Evolutionary conservation across 1,140 invertebrate species (phyloP).

Genomic region (Hydropsyche tenuis): DNA sequence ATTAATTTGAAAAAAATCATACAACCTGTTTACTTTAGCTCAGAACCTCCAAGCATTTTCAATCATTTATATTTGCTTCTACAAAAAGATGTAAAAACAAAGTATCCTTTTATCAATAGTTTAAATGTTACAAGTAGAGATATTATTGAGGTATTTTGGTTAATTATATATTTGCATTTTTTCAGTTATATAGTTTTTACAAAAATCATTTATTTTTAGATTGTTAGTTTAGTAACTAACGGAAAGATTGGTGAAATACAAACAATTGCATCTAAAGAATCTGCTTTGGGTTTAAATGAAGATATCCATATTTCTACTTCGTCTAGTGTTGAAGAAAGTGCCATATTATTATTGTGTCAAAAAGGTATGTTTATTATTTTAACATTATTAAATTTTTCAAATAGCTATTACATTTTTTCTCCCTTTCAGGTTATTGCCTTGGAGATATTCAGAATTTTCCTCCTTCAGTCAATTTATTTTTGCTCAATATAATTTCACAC

Average conservation of each 20-base stretch:
- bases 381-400: too few species aligned
- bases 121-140: conserved; percentile 77
- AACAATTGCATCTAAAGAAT: conserved; percentile 49
- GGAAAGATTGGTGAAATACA: conserved; percentile 51
- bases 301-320: conserved; percentile 33
- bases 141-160: conserved; percentile 70
- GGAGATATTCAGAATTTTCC: conserved; percentile 78
- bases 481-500: conserved; percentile 77
- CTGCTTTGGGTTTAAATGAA: conserved; percentile 51
- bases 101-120: conserved; percentile 74
- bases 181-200: not conserved
- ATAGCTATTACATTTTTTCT: too few species aligned
- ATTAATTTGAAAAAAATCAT: conserved; percentile 68
- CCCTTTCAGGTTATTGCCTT: conserved; percentile 71
- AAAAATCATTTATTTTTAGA: conserved; percentile 32
- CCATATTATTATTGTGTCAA: conserved; percentile 51
- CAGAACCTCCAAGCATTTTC: conserved; percentile 74
- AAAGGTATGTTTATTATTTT: conserved; percentile 50
- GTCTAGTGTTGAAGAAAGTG: conserved; percentile 50
- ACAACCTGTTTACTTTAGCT: conserved; percentile 67
- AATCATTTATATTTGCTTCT: conserved; percentile 70
- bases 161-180: conserved; percentile 26
- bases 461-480: conserved; percentile 74
- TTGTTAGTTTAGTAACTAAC: conserved; percentile 51
- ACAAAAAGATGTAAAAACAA: conserved; percentile 55